phyloP scores from a whole-genome alignment of 2,888 invertebrate genomes.

The Hylaea fasciaria region DNA sequence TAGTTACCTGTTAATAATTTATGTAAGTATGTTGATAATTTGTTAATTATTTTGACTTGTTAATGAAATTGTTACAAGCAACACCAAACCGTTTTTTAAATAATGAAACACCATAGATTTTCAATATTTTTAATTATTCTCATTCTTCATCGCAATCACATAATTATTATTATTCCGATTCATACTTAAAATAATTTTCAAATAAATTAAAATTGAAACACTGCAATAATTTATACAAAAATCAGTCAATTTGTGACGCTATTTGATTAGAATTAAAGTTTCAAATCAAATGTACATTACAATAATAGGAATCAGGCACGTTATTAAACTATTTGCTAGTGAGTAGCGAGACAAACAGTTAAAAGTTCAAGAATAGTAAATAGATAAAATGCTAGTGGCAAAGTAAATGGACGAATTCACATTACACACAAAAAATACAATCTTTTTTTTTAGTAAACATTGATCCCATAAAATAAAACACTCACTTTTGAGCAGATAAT shows the following conservation, averaged over 20 bases:
- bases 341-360: constrained; percentile 62
- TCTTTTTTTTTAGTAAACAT: constrained; percentile 58
- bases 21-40: not conserved
- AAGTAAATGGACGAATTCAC: constrained; percentile 69
- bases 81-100: constrained; percentile 10
- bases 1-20: not conserved
- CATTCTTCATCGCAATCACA: constrained; percentile 83
- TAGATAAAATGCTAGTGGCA: constrained; percentile 50
- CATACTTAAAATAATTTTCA: constrained; percentile 82
- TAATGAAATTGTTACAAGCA: not conserved
- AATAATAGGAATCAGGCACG: constrained; percentile 85
- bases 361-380: constrained; percentile 52
- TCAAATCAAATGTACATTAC: constrained; percentile 78
- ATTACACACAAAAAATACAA: constrained; percentile 61
- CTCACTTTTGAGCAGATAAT: constrained; percentile 81
- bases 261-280: constrained; percentile 80
- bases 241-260: constrained; percentile 83
- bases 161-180: constrained; percentile 83
- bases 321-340: constrained; percentile 74
- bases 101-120: constrained; percentile 53
- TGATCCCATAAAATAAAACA: constrained; percentile 74
- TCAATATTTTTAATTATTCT: constrained; percentile 79
- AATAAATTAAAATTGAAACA: constrained; percentile 81
- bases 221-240: constrained; percentile 83
- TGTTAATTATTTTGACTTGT: not conserved